Conservation (phyloP, 2,888 invertebrate species). For the Odiellus spinosus region DNA sequence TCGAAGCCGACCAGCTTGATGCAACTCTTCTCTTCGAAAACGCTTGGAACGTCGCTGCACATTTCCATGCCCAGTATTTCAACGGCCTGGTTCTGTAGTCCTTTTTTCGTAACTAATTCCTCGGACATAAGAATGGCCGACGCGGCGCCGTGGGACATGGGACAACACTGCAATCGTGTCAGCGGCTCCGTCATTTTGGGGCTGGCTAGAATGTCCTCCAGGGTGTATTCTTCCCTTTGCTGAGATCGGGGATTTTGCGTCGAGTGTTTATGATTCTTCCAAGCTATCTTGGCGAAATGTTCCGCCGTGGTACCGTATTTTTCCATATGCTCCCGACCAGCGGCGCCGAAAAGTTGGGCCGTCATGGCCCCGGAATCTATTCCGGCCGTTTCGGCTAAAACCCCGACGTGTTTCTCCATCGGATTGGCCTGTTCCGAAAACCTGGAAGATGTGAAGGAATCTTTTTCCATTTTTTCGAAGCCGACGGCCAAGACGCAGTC, state of each 20-base stretch:
- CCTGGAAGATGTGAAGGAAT: constrained; percentile 56
- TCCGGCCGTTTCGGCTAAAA: constrained; percentile 68
- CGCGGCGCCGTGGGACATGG: constrained; percentile 95
- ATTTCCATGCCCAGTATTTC: constrained; percentile 95
- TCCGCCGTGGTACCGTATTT: constrained; percentile 82
- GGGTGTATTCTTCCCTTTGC: constrained; percentile 73
- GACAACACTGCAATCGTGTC: constrained; percentile 93
- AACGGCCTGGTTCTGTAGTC: constrained; percentile 72
- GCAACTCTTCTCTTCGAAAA: constrained; percentile 63
- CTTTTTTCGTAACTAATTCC: constrained; percentile 66
- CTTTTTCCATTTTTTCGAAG: constrained; percentile 95
- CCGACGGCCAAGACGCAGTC: constrained; percentile 56
- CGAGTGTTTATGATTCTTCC: constrained; percentile 94
- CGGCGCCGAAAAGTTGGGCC: constrained; percentile 92
- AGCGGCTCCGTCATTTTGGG: constrained; percentile 77
- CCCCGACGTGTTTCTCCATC: constrained; percentile 66
- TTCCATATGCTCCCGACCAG: constrained; percentile 87
- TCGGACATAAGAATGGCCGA: constrained; percentile 83
- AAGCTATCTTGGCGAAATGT: constrained; percentile 93
- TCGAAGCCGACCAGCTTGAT: constrained; percentile 76
- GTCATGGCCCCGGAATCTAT: constrained; percentile 69
- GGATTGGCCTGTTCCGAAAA: constrained; percentile 71
- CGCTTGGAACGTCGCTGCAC: constrained; percentile 74
- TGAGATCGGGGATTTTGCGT: constrained; percentile 93
- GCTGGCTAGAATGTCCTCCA: constrained; percentile 68